phyloP scores from a whole-genome alignment of 2,797 vertebrate genomes.

The Stomatorhinus walkeri region DNA sequence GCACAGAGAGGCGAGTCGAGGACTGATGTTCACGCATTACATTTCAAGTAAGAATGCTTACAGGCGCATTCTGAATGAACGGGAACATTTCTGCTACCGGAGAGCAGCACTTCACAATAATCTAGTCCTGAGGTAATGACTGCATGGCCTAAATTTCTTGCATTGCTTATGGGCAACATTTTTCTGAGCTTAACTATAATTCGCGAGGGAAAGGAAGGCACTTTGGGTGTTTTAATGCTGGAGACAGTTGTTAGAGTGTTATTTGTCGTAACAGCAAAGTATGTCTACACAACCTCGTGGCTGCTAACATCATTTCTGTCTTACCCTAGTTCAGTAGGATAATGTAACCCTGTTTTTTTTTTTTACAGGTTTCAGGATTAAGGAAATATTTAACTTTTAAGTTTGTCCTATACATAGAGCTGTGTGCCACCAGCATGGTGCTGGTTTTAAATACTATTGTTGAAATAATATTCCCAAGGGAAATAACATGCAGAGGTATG shows the following conservation, averaged over 20 bases:
- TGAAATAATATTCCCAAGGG: neutral
- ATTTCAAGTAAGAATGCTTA: neutral
- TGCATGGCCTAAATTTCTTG: neutral
- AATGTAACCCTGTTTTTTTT: neutral
- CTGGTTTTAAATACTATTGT: neutral
- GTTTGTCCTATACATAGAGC: neutral
- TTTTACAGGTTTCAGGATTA: neutral
- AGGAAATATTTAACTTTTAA: neutral
- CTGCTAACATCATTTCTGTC: neutral
- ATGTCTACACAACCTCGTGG: neutral
- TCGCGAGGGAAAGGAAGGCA: neutral
- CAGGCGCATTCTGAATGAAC: neutral
- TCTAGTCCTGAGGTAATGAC: neutral
- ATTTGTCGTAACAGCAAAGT: neutral
- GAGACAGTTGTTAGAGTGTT: neutral
- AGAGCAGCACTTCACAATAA: neutral
- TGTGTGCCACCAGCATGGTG: neutral
- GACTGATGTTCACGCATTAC: neutral
- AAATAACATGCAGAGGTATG: neutral
- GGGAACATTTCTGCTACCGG: neutral
- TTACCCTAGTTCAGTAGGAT: neutral
- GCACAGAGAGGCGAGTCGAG: neutral
- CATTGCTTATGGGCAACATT: neutral
- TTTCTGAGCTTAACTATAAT: neutral
- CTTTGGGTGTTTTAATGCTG: neutral